Percentiles rank a stretch among this genome's conserved stretches.
Evolutionary conservation across 2,113 vertebrate species (phyloP).

Genomic region (Rhizomys pruinosus): DNA sequence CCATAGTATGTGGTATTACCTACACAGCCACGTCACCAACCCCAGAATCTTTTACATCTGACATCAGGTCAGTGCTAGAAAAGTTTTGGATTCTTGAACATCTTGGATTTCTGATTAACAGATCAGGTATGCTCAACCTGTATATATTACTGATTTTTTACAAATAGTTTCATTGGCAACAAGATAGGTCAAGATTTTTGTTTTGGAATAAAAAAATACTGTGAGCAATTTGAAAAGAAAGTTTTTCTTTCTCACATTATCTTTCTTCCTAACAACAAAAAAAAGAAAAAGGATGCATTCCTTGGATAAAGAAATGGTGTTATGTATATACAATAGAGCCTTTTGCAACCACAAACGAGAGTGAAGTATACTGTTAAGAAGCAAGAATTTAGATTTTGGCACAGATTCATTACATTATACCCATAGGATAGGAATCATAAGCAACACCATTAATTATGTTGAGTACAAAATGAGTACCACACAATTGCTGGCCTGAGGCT

Average conservation of each 20-base stretch:
- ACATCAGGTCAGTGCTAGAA: too few species aligned
- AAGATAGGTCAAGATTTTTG: neutral
- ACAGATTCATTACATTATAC: constrained; percentile 45
- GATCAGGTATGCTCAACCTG: neutral
- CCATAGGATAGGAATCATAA: constrained; percentile 50
- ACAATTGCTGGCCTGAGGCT: constrained; percentile 14
- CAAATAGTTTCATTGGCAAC: constrained; percentile 5
- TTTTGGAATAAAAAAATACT: constrained; percentile 19
- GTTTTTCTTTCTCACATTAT: neutral
- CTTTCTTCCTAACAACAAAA: constrained; percentile 44
- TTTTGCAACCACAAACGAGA: neutral
- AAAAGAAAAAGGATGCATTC: neutral
- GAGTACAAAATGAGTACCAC: constrained; percentile 29
- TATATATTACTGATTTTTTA: neutral
- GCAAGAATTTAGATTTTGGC: constrained; percentile 42
- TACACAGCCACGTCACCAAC: too few species aligned
- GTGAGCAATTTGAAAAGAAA: constrained; percentile 35
- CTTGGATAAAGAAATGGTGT: neutral
- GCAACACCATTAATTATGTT: constrained; percentile 44
- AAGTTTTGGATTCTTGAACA: neutral
- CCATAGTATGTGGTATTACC: too few species aligned
- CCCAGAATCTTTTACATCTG: too few species aligned
- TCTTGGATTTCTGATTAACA: neutral
- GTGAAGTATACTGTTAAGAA: neutral
- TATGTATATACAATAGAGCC: neutral